Evolutionary conservation across 2,113 vertebrate species (phyloP), one percentile per base, ranked within the genome.

Genomic region (Pholis gunnellus): DNA sequence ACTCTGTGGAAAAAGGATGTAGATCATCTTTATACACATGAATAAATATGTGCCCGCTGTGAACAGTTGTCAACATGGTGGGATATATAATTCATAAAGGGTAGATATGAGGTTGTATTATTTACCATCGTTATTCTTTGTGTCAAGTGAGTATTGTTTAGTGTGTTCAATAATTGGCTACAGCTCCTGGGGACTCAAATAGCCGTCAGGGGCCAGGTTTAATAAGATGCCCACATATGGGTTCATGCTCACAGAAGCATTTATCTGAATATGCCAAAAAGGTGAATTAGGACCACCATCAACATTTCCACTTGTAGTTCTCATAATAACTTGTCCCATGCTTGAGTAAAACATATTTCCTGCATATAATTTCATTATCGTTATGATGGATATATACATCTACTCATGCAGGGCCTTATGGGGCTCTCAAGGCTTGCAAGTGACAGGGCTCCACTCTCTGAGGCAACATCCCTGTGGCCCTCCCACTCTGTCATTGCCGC

Each of bases 51-150:
- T 31, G 50, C 77, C 81, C 22, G 31, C 85, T 90, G 87, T 79
- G 89, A 92, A 88, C 83, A 88, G 64, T 79, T 92, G 87, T 92
- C 85, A 83, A 88, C 89, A 86, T 73, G 72, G 42, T 59, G 69
- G 54, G 22, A 86, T 91, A 46, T 78, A 90, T 92, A 83, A 90
- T 91, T 91, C 75, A 91, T 90, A 68, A 88, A 88, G 81, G 70
- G 69, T 66, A 59, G 65, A 84, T 78, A 74, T 77, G 59, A 86
- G 81, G 29, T 86, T 92, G 27, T 83, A 85, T 89, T 89, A 87
- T 92, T 93, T 85, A 90, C 73, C 50, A 34, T 13, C 46, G 54
- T 57, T 87, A 65, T 69, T 80, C 50, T 76, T 70, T 78, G 68
- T 84, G 60, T 73, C 31, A 27, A 7, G 31, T 0, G 25, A 40